A percentile compares a stretch with the other conserved stretches of the same genome.
Evolutionary conservation across 2,113 vertebrate species (phyloP).

Genomic region (Penelope pileata): DNA sequence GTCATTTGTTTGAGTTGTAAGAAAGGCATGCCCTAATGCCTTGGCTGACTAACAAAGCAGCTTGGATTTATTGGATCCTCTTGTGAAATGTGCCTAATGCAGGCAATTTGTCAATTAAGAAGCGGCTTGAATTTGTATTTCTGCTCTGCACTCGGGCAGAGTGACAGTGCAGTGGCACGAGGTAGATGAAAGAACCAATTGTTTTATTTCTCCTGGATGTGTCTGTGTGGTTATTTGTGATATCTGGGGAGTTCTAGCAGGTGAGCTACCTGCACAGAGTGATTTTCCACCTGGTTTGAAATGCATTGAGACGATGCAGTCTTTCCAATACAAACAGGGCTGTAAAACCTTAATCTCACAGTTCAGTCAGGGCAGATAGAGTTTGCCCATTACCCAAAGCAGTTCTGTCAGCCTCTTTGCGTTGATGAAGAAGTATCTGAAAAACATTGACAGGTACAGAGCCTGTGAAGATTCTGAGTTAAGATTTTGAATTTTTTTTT

Average conservation of each 20-base stretch:
- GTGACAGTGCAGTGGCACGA: not conserved
- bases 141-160: not conserved
- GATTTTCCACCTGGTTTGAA: not conserved
- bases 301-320: not conserved
- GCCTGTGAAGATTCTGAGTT: not conserved
- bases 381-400: not conserved
- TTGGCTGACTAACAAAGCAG: conserved; percentile 41
- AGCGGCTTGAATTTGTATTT: conserved; percentile 28
- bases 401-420: not conserved
- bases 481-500: not conserved
- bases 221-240: not conserved
- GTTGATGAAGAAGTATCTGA: not conserved
- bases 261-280: not conserved
- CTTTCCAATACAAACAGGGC: not conserved
- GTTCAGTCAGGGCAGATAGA: not conserved
- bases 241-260: not conserved
- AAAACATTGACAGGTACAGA: not conserved
- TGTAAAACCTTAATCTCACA: not conserved
- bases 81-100: conserved; percentile 45
- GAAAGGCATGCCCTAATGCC: conserved; percentile 41
- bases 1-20: conserved; percentile 38
- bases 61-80: conserved; percentile 47
- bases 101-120: conserved; percentile 51
- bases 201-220: not conserved
- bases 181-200: not conserved